phyloP scores from a whole-genome alignment of 2,113 vertebrate species.

The Heterotis niloticus region DNA sequence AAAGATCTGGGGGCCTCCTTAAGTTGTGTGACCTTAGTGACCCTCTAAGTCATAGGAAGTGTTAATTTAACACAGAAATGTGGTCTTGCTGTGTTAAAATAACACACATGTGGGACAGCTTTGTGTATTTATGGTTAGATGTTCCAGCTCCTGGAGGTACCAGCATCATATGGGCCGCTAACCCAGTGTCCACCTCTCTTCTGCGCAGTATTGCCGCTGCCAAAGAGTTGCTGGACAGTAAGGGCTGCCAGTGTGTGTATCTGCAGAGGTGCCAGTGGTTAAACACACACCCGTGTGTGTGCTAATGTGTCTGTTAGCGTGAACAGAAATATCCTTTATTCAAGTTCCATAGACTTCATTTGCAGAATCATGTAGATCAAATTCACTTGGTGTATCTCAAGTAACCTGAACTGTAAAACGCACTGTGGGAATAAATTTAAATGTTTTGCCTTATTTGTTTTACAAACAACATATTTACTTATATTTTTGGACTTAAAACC shows the following conservation, averaged over 20 bases:
- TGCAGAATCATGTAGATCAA: neutral
- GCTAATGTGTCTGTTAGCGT: neutral
- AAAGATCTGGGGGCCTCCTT: too few relatives aligned
- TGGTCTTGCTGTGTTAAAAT: neutral
- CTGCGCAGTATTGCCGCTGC: neutral
- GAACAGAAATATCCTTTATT: neutral
- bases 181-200: neutral
- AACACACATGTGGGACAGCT: neutral
- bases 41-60: neutral
- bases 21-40: too few relatives aligned
- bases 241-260: neutral
- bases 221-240: neutral
- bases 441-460: neutral
- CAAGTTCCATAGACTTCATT: neutral
- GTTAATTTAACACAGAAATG: neutral
- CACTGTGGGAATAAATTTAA: neutral
- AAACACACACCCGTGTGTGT: too few relatives aligned
- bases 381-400: neutral
- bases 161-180: too few relatives aligned
- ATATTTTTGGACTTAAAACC: constrained; percentile 4
- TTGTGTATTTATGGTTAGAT: too few relatives aligned
- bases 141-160: too few relatives aligned
- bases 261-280: neutral
- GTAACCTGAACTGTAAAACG: neutral
- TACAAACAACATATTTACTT: neutral